These are phyloP conservation scores for Campylomormyrus numenius DNA, from an alignment of 2,113 vertebrate species.

Conservation along the genomic window DNA sequence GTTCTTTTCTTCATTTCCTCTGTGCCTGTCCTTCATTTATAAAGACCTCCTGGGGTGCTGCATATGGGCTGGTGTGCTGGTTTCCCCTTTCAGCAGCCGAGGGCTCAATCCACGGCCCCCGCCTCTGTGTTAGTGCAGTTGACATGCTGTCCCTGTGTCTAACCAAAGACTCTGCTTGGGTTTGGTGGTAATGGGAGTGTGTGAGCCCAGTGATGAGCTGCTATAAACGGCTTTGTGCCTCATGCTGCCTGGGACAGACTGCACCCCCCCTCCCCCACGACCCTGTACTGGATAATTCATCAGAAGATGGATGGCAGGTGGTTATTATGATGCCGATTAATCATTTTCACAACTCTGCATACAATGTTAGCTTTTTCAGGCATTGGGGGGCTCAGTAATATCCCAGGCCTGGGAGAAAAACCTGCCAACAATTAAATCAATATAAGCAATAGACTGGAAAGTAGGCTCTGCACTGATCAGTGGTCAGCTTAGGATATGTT, in stretches of 20 bases:
- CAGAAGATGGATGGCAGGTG: background rate
- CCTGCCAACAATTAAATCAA: background rate
- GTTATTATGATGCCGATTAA: background rate
- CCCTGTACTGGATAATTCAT: background rate
- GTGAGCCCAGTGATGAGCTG: background rate
- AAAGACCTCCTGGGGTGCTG: conserved; percentile 34
- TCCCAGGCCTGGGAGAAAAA: background rate
- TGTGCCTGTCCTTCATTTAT: conserved; percentile 36
- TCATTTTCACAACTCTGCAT: background rate
- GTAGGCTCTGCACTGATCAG: background rate
- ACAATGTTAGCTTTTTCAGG: background rate
- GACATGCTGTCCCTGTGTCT: background rate
- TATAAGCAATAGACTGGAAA: background rate
- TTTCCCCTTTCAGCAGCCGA: background rate
- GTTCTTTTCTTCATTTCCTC: conserved; percentile 43
- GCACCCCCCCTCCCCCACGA: background rate
- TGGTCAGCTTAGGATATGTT: background rate
- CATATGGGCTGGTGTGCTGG: background rate
- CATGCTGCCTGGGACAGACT: background rate
- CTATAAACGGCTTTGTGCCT: background rate
- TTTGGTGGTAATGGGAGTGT: background rate
- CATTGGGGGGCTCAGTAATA: background rate
- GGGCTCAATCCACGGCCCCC: background rate
- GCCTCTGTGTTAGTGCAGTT: background rate
- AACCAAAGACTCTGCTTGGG: background rate